These are phyloP conservation scores for Leptinotarsa undecemlineata DNA, from an alignment of 1,140 invertebrate genomes.

Conservation along the genomic window DNA sequence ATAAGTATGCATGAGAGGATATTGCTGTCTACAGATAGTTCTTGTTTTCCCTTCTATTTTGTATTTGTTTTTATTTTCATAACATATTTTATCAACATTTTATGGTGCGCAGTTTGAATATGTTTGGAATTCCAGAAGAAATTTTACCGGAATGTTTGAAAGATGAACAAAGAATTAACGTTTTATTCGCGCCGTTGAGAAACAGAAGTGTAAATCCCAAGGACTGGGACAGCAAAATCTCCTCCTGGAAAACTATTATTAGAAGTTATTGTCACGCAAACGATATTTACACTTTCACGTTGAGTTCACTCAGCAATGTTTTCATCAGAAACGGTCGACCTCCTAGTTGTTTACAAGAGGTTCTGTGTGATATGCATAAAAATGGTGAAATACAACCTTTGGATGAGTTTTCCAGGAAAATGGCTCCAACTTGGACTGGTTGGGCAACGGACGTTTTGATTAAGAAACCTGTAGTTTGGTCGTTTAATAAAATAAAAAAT, in stretches of 20 bases:
- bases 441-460: constrained; percentile 53
- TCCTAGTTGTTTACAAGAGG: constrained; percentile 53
- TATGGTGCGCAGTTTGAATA: constrained; percentile 7
- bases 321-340: constrained; percentile 55
- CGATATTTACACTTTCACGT: constrained; percentile 50
- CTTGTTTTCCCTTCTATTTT: too few species aligned
- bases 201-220: constrained; percentile 56
- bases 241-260: constrained; percentile 58
- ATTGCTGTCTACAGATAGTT: too few species aligned
- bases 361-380: constrained; percentile 53
- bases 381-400: constrained; percentile 46
- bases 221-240: constrained; percentile 59
- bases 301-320: constrained; percentile 48
- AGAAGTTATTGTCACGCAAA: constrained; percentile 53
- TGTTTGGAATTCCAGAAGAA: constrained; percentile 46
- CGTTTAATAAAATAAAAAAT: constrained; percentile 53
- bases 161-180: constrained; percentile 58
- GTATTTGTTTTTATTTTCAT: too few species aligned
- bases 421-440: constrained; percentile 48
- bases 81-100: too few species aligned
- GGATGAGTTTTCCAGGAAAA: constrained; percentile 47
- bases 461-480: constrained; percentile 53
- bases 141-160: constrained; percentile 55
- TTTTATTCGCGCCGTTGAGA: constrained; percentile 58
- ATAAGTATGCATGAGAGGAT: too few species aligned